Base-by-base conservation (phyloP, 2,113 vertebrate species). In the Pseudolaguvia tuberculata region DNA sequence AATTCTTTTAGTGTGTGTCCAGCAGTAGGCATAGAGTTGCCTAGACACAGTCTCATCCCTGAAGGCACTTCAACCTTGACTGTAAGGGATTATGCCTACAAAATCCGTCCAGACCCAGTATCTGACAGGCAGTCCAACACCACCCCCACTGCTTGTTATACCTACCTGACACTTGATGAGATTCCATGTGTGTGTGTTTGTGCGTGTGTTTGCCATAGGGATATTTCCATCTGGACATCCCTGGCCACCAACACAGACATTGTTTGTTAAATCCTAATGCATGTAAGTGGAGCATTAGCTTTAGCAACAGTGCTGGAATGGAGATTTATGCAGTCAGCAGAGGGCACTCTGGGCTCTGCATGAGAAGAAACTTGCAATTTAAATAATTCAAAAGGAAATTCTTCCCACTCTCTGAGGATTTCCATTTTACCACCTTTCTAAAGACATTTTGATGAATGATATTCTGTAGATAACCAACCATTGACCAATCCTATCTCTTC, bases 221-320 rank as follows among this genome's bases (percentile, higher is more conserved):
- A 15, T 59, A 59, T 35, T 47, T 77, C 75, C 67, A 62, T 70
- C 57, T 77, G 55, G 56, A 58, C 3, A 11, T 23, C 58, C 74
- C 59, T 27, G 18, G 39, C 63, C 65, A 52, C 66, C 18, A 14
- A 50, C 62, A 45, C 17, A 25, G 66, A 76, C 66, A 66, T 31
- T 70, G 56, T 76, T 76, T 76, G 75, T 76, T 61, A 59, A 76
- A 70, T 42, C 47, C 42, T 20, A 76, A 70, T 48, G 21, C 67
- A 5, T 77, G 67, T 70, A 77, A 70, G 57, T 62, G 56, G 18
- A 55, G 47, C 57, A 70, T 77, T 62, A 77, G 45, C 21, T 11
- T 70, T 17, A 69, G 42, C 45, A 13, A 55, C 20, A 17, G 48
- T 39, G 53, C 15, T 27, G 3, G 4, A 17, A 35, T 23, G 29